Percentiles rank a stretch among this genome's conserved stretches.
Evolutionary conservation across 2,797 vertebrate genomes (phyloP).

Genomic region (Ceyx erithaca): DNA sequence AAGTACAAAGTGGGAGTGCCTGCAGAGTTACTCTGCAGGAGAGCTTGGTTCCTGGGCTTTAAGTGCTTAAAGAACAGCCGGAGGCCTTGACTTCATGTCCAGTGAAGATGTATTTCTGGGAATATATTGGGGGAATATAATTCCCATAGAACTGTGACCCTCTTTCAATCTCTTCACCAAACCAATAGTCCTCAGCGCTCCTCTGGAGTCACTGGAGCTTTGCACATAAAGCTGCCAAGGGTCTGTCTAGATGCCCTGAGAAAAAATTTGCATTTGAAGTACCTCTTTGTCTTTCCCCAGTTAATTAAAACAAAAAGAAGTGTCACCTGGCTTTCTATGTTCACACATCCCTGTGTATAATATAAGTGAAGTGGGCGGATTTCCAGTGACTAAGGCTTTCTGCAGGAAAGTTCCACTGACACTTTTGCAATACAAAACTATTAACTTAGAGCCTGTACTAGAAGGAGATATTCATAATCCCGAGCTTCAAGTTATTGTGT

Average conservation of each 20-base stretch:
- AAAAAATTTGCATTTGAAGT: background rate
- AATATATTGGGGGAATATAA: background rate
- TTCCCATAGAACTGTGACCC: background rate
- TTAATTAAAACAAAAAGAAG: background rate
- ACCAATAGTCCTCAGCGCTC: background rate
- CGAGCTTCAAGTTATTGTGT: background rate
- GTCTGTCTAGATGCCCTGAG: background rate
- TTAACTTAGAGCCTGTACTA: background rate
- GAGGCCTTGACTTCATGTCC: background rate
- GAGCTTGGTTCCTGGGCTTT: background rate
- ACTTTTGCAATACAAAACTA: background rate
- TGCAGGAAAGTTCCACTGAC: background rate
- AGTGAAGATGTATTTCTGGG: background rate
- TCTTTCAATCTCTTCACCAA: background rate
- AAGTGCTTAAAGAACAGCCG: background rate
- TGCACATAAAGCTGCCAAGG: background rate
- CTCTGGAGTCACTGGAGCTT: background rate
- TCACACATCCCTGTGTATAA: background rate
- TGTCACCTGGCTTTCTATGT: background rate
- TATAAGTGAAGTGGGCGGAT: background rate
- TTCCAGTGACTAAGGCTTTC: background rate
- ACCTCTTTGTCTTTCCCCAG: background rate
- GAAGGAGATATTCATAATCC: background rate
- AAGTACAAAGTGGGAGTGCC: background rate
- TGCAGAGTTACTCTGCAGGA: background rate